A percentile compares a stretch with the other conserved stretches of the same genome.
phyloP scores from a whole-genome alignment of 2,888 invertebrate genomes.

The Calameuta idolon region DNA sequence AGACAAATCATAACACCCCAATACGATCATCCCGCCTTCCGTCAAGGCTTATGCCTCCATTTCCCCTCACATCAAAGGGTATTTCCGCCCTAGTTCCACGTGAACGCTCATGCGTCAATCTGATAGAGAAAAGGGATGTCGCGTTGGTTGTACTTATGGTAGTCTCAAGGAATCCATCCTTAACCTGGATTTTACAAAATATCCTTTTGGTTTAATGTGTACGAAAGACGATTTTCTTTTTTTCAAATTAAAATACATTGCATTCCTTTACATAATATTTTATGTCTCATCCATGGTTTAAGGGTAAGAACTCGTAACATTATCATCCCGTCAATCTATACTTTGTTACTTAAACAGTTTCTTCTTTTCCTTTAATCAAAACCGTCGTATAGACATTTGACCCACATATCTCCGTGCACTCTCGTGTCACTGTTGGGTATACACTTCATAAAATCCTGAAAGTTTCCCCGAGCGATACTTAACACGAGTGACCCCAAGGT shows the following conservation, averaged over 20 bases:
- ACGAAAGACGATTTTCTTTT: background rate
- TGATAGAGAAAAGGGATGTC: background rate
- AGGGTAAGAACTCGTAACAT: background rate
- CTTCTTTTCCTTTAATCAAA: background rate
- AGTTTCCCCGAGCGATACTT: background rate
- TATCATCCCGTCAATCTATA: background rate
- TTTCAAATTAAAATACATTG: background rate
- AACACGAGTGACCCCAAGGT: background rate
- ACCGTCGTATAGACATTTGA: background rate
- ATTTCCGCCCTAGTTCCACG: conserved; percentile 4
- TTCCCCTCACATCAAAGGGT: background rate
- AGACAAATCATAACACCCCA: conserved; percentile 37
- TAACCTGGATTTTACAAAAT: background rate
- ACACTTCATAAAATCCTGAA: background rate
- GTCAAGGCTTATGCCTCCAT: conserved; percentile 1
- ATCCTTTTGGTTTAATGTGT: background rate
- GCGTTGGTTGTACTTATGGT: background rate
- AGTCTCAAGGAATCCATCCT: background rate
- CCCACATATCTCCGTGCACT: background rate
- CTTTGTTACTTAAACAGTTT: background rate
- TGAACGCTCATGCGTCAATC: background rate
- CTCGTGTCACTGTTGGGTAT: background rate
- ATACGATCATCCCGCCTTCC: conserved; percentile 8
- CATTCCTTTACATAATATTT: background rate
- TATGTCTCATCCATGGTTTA: background rate